Conservation (phyloP, 2,113 vertebrate genomes). For the Verasper variegatus region DNA sequence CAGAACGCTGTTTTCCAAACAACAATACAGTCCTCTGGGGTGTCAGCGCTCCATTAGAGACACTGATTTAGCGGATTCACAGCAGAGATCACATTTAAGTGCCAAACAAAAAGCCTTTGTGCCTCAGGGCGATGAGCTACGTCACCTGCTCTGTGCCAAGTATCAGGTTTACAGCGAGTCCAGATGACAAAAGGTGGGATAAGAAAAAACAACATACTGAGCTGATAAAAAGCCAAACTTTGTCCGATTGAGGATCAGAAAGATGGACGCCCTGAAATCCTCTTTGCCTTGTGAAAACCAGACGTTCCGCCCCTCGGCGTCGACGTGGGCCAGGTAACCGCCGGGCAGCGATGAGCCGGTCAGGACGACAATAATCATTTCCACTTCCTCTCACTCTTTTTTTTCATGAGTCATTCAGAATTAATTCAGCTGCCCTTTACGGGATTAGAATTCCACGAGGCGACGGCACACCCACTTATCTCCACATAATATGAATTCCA, state of each 20-base stretch:
- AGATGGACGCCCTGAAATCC: conserved; percentile 12
- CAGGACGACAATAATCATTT: conserved; percentile 56
- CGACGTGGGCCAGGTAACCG: conserved; percentile 40
- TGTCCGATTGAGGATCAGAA: conserved; percentile 2
- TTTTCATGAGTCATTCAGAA: conserved; percentile 70
- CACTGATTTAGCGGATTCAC: conserved; percentile 37
- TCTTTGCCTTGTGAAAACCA: background rate
- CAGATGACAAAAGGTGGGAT: conserved; percentile 32
- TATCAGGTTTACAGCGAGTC: conserved; percentile 24
- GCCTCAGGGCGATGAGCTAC: conserved; percentile 31
- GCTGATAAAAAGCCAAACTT: conserved; percentile 45
- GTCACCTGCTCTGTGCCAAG: conserved; percentile 27
- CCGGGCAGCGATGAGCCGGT: conserved; percentile 25
- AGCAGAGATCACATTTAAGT: conserved; percentile 36
- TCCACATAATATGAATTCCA: conserved; percentile 56
- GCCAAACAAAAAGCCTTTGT: conserved; percentile 55
- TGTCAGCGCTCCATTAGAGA: conserved; percentile 22
- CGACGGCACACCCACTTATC: conserved; percentile 52
- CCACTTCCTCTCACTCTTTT: conserved; percentile 50
- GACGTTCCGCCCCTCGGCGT: conserved; percentile 34
- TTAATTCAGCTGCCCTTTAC: conserved; percentile 70
- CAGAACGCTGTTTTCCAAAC: background rate
- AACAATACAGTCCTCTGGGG: background rate
- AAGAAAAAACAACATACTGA: conserved; percentile 5
- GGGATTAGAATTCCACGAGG: conserved; percentile 57